phyloP scores from a whole-genome alignment of 2,113 vertebrate genomes.

The Nibea coibor region DNA sequence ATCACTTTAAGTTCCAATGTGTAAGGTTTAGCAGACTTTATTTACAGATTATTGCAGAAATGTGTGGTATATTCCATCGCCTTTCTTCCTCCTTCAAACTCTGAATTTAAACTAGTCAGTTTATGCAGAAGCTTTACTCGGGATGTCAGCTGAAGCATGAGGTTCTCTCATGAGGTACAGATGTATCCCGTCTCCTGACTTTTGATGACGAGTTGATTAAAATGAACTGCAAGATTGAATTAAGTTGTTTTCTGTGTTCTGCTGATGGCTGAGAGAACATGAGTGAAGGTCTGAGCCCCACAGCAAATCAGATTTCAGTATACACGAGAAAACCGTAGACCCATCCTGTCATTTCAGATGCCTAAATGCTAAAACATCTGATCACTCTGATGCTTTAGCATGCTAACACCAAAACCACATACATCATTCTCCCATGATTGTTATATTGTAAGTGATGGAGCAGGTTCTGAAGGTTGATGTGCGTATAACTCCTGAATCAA shows the following conservation, averaged over 20 bases:
- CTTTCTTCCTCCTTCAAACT: background rate
- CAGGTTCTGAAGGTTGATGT: background rate
- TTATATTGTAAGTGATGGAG: background rate
- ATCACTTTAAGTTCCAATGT: background rate
- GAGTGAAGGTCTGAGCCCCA: background rate
- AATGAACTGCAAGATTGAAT: slow-evolving; percentile 24
- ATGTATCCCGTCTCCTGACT: slow-evolving; percentile 17
- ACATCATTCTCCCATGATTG: background rate
- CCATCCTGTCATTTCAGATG: background rate
- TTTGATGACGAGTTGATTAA: background rate
- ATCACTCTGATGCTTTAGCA: too few relatives aligned
- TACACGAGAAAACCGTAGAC: background rate
- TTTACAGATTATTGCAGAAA: too few relatives aligned
- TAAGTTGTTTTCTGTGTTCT: slow-evolving; percentile 33
- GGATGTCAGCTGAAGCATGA: background rate
- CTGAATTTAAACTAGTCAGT: background rate
- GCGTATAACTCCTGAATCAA: background rate
- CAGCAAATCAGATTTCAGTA: background rate
- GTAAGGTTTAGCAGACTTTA: too few relatives aligned
- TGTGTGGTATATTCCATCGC: background rate
- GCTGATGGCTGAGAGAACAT: background rate
- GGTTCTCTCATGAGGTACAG: background rate
- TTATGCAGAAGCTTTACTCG: background rate
- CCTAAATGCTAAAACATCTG: background rate
- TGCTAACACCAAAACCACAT: background rate